Conservation (phyloP, 23 tunicate species). For the Trididemnum clinides region DNA sequence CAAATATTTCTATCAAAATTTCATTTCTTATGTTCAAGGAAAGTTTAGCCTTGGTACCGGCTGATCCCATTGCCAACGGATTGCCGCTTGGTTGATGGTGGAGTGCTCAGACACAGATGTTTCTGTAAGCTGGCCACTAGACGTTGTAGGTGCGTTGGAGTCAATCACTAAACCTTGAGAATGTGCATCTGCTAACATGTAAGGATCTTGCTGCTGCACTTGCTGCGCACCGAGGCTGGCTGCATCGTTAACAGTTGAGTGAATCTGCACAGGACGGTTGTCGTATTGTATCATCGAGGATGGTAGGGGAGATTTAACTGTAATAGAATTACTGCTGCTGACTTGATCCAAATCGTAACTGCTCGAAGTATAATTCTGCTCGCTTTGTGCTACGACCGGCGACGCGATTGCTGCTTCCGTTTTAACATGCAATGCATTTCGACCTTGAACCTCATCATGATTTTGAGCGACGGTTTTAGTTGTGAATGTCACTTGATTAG, state of each 20-base stretch:
- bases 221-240: too few relatives aligned
- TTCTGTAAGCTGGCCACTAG: background rate
- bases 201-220: too few relatives aligned
- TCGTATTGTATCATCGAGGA: background rate
- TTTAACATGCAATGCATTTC: background rate
- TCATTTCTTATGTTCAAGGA: conserved; percentile 58
- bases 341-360: background rate
- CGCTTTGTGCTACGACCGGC: background rate
- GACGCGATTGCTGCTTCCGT: background rate
- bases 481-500: background rate
- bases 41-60: conserved; percentile 74
- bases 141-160: background rate
- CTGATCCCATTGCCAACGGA: conserved; percentile 94
- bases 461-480: background rate
- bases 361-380: background rate
- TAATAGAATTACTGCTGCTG: background rate
- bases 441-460: background rate
- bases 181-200: background rate
- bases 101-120: conserved; percentile 23
- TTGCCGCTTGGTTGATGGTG: conserved; percentile 83
- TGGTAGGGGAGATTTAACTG: background rate
- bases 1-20: too few relatives aligned
- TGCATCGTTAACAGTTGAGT: background rate
- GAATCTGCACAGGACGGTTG: background rate
- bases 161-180: background rate